Percentiles rank a stretch among this genome's conserved stretches.
These are phyloP conservation scores for Nephrotoma appendiculata DNA, from an alignment of 2,888 invertebrate species.

Conservation along the genomic window DNA sequence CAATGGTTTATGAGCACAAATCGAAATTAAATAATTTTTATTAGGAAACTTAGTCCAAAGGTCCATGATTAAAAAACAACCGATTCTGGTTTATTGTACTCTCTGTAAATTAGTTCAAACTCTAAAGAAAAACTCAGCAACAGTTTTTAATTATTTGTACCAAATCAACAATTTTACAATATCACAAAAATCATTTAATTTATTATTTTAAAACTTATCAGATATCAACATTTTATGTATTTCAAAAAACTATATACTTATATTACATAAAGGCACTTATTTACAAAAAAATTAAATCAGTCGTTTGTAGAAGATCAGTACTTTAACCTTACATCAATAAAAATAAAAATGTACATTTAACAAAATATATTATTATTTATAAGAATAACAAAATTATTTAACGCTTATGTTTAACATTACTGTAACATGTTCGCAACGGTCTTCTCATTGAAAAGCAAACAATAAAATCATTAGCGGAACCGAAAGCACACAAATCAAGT, in stretches of 20 bases:
- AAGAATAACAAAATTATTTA: background rate
- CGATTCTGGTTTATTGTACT: too few species aligned
- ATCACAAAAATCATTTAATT: background rate
- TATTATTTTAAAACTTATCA: background rate
- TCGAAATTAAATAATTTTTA: background rate
- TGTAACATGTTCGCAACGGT: background rate
- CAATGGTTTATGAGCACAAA: too few species aligned
- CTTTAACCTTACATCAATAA: background rate
- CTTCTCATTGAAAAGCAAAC: conserved; percentile 49
- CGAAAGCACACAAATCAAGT: conserved; percentile 49
- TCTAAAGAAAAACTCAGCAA: too few species aligned
- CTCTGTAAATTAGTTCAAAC: too few species aligned
- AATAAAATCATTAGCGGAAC: conserved; percentile 56
- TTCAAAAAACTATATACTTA: too few species aligned
- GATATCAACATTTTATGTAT: background rate
- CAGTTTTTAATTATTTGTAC: background rate
- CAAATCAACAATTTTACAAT: background rate
- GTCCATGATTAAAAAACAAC: too few species aligned
- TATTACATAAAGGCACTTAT: background rate
- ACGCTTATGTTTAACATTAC: background rate
- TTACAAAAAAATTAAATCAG: background rate
- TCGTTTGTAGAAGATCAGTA: background rate
- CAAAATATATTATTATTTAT: background rate
- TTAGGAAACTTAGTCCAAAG: too few species aligned
- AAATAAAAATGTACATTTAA: background rate